phyloP scores from a whole-genome alignment of 2,113 vertebrate genomes.

The Rhabdomys dilectus region DNA sequence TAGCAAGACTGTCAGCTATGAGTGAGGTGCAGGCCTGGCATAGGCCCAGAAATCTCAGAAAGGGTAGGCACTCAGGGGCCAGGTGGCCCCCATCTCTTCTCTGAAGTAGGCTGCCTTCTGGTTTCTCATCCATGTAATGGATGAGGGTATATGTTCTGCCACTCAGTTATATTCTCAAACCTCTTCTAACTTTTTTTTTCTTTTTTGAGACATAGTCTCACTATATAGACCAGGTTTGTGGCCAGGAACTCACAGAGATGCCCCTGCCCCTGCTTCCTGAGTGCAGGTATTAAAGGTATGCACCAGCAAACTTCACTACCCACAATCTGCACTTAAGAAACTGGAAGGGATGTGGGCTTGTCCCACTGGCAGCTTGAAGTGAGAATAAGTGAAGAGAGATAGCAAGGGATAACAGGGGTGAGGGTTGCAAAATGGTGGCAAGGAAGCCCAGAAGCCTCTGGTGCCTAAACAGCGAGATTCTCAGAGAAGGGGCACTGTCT shows the following conservation, averaged over 20 bases:
- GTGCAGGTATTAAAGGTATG: not conserved
- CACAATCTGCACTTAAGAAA: no score
- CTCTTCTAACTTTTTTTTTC: not conserved
- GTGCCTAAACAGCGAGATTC: not conserved
- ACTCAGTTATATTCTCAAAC: not conserved
- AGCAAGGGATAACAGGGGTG: not conserved
- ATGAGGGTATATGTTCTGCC: not conserved
- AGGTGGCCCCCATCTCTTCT: not conserved
- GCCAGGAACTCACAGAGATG: not conserved
- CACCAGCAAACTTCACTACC: not conserved
- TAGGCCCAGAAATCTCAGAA: not conserved
- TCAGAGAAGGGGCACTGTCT: not conserved
- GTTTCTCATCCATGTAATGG: not conserved
- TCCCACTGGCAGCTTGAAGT: not conserved
- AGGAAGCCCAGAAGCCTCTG: not conserved
- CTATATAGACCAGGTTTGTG: not conserved
- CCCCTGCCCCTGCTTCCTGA: not conserved
- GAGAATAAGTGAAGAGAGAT: no score
- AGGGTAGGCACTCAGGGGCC: no score
- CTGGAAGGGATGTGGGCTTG: not conserved
- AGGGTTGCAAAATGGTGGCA: not conserved
- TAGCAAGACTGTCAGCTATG: not conserved
- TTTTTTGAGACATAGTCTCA: not conserved
- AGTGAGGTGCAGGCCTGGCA: conserved; percentile 7
- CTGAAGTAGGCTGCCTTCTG: not conserved